Conservation (phyloP, 2,113 vertebrate species). For the Dasypus novemcinctus region DNA sequence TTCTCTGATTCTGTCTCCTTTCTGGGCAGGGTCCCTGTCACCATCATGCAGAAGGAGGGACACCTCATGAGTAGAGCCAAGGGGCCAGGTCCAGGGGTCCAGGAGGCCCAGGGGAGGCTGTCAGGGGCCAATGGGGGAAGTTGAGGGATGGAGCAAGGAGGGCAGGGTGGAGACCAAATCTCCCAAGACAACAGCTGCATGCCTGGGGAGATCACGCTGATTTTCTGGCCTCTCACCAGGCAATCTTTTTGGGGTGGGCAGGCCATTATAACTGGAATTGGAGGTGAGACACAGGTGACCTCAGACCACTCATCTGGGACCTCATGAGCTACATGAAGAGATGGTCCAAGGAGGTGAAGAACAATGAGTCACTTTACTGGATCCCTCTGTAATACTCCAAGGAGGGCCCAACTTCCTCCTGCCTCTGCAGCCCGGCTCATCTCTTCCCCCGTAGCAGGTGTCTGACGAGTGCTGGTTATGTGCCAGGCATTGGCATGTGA, state of each 20-base stretch:
- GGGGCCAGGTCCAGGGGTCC: background rate
- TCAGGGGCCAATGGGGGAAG: background rate
- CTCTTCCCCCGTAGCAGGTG: background rate
- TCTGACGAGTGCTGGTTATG: accelerated
- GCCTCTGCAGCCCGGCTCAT: background rate
- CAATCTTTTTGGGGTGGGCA: accelerated
- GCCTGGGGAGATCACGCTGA: background rate
- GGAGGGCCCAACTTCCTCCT: background rate
- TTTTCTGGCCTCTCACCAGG: accelerated
- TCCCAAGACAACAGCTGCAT: background rate
- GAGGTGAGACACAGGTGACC: background rate
- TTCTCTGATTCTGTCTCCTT: background rate
- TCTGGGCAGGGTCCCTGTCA: background rate
- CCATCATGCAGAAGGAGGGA: background rate
- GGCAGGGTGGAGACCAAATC: background rate
- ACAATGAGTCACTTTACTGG: background rate
- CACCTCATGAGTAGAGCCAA: background rate
- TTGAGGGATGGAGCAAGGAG: background rate
- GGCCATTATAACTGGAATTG: accelerated
- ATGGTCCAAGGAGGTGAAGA: background rate
- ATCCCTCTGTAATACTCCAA: background rate
- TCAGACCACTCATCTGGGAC: background rate
- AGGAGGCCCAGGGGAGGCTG: background rate
- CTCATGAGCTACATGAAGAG: background rate
- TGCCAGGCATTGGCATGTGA: too few relatives aligned